Conservation (phyloP, 2,888 invertebrate genomes). For the Tetragnatha montana region DNA sequence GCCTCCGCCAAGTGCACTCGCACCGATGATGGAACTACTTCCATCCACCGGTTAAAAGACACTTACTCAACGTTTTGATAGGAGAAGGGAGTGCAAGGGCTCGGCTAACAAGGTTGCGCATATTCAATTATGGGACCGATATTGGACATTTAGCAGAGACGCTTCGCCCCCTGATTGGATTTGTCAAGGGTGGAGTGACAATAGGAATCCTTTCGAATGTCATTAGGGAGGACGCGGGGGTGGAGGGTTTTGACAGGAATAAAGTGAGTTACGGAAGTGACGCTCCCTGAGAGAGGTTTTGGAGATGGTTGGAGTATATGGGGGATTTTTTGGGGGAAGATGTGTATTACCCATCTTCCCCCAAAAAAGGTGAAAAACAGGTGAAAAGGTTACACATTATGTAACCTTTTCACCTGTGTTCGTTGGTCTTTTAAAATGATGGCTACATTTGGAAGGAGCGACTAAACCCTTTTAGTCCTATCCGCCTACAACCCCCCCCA, state of each 20-base stretch:
- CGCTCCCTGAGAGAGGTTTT: background rate
- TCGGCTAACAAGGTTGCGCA: slow-evolving; percentile 7
- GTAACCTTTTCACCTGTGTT: too few relatives aligned
- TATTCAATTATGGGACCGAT: slow-evolving; percentile 49
- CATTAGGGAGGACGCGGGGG: slow-evolving; percentile 20
- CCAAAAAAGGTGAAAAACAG: too few relatives aligned
- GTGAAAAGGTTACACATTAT: too few relatives aligned
- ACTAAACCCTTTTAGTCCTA: too few relatives aligned
- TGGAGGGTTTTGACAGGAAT: background rate
- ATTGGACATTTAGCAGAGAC: slow-evolving; percentile 42
- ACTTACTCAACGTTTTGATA: slow-evolving; percentile 11
- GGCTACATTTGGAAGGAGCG: too few relatives aligned
- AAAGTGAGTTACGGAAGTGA: background rate
- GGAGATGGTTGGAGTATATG: too few relatives aligned
- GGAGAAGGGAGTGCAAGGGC: slow-evolving; percentile 13
- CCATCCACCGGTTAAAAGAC: slow-evolving; percentile 25
- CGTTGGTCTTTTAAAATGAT: too few relatives aligned
- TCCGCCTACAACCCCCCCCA: too few relatives aligned
- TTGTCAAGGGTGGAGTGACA: slow-evolving; percentile 9
- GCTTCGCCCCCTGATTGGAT: slow-evolving; percentile 38
- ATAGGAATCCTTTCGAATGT: slow-evolving; percentile 10
- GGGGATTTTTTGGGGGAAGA: too few relatives aligned
- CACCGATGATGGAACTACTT: slow-evolving; percentile 1
- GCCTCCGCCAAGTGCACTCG: background rate
- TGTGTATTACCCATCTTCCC: too few relatives aligned